Evolutionary conservation across 1,140 invertebrate genomes (phyloP).

Genomic region (Copidosoma floridanum): DNA sequence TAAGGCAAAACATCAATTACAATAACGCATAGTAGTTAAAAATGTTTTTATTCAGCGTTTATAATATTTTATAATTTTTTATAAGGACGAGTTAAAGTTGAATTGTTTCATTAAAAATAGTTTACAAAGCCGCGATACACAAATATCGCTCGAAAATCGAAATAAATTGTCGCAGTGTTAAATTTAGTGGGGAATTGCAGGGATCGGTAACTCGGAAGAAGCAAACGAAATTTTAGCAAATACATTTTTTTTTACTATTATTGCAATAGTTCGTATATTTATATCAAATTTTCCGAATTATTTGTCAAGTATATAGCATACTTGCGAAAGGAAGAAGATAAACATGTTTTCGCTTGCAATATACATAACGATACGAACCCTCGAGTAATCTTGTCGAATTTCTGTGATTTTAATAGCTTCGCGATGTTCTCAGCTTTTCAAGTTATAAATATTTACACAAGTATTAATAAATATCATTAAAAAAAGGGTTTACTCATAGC

Average conservation of each 20-base stretch:
- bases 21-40: too few relatives aligned
- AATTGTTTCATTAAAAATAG: too few relatives aligned
- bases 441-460: neutral
- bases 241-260: conserved; percentile 10
- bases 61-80: too few relatives aligned
- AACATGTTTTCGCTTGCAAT: conserved; percentile 5
- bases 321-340: conserved; percentile 6
- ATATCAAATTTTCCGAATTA: conserved; percentile 1
- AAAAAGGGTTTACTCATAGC: too few relatives aligned
- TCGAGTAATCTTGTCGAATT: conserved; percentile 16
- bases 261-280: conserved; percentile 16
- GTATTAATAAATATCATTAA: neutral
- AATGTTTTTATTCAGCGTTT: too few relatives aligned
- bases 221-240: neutral
- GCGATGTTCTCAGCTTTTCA: too few relatives aligned
- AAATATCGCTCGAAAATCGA: too few relatives aligned
- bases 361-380: conserved; percentile 11
- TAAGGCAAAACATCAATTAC: too few relatives aligned
- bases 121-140: too few relatives aligned
- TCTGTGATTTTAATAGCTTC: neutral
- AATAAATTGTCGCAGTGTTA: too few relatives aligned
- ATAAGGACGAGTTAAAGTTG: too few relatives aligned
- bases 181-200: too few relatives aligned
- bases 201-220: conserved; percentile 8
- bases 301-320: neutral